Evolutionary conservation across 2,888 invertebrate species (phyloP).

Genomic region (Lamellibrachia satsuma): DNA sequence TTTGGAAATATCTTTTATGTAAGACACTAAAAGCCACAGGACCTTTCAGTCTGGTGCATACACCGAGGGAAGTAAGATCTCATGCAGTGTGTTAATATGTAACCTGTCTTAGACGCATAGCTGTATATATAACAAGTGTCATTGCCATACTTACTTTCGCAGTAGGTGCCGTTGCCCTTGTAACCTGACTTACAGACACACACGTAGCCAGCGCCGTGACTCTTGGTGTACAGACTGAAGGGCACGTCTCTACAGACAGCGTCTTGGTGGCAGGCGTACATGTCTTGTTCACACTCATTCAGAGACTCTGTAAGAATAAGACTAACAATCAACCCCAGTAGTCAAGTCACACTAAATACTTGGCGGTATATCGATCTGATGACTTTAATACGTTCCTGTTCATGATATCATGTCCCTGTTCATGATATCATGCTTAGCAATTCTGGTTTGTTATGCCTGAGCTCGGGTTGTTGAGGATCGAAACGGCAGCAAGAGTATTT

Average conservation of each 20-base stretch:
- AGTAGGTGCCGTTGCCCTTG: constrained; percentile 31
- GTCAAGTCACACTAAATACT: too few species aligned
- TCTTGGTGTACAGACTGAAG: constrained; percentile 18
- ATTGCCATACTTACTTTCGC: constrained; percentile 28
- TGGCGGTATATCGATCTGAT: too few species aligned
- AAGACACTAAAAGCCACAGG: too few species aligned
- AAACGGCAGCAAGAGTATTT: too few species aligned
- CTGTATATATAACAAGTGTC: background rate
- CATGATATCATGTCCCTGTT: too few species aligned
- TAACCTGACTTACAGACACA: constrained; percentile 32
- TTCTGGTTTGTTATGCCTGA: too few species aligned
- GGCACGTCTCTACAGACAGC: constrained; percentile 24
- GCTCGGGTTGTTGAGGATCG: too few species aligned
- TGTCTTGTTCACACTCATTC: constrained; percentile 30
- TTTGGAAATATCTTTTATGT: too few species aligned
- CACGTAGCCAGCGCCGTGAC: background rate
- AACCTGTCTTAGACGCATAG: background rate
- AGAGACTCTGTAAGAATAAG: constrained; percentile 21
- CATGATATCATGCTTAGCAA: too few species aligned
- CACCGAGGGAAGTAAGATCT: too few species aligned
- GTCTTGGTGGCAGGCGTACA: constrained; percentile 29
- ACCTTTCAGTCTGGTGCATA: too few species aligned
- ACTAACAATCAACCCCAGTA: background rate
- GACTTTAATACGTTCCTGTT: background rate
- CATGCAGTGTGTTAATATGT: background rate